phyloP scores from a whole-genome alignment of 2,888 invertebrate genomes.

The Pheosia tremula region DNA sequence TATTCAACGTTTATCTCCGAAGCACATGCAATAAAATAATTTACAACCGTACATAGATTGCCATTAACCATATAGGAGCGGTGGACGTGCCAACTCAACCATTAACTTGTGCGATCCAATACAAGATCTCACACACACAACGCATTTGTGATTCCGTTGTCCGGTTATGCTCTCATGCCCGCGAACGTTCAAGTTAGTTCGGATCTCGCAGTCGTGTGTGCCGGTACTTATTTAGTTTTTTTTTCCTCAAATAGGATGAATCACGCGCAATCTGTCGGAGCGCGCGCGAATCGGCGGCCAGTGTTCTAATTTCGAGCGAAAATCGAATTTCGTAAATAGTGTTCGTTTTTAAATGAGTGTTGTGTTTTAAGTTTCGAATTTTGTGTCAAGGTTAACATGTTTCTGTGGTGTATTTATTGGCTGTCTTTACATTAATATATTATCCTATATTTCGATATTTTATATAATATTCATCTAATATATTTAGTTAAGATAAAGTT shows the following conservation, averaged over 20 bases:
- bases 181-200: slow-evolving; percentile 30
- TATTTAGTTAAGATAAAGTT: no score
- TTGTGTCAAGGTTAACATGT: slow-evolving; percentile 7
- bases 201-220: slow-evolving; percentile 35
- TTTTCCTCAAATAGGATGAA: slow-evolving; percentile 71
- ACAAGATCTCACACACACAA: slow-evolving; percentile 17
- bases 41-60: not conserved
- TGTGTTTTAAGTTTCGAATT: slow-evolving; percentile 1
- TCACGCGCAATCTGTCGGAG: slow-evolving; percentile 68
- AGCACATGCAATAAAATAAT: not conserved
- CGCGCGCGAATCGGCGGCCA: slow-evolving; percentile 55
- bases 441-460: no score
- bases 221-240: slow-evolving; percentile 34
- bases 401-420: slow-evolving; percentile 1
- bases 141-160: slow-evolving; percentile 40
- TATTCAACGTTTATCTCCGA: not conserved
- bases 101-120: slow-evolving; percentile 31
- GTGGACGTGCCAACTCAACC: slow-evolving; percentile 34
- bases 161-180: slow-evolving; percentile 62
- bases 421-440: not conserved
- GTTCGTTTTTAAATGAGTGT: slow-evolving; percentile 9
- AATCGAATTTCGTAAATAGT: slow-evolving; percentile 20
- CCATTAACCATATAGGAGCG: slow-evolving; percentile 20
- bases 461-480: no score
- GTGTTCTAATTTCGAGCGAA: slow-evolving; percentile 43